phyloP scores from a whole-genome alignment of 2,113 vertebrate species.

The Neodontobutis hainanensis region DNA sequence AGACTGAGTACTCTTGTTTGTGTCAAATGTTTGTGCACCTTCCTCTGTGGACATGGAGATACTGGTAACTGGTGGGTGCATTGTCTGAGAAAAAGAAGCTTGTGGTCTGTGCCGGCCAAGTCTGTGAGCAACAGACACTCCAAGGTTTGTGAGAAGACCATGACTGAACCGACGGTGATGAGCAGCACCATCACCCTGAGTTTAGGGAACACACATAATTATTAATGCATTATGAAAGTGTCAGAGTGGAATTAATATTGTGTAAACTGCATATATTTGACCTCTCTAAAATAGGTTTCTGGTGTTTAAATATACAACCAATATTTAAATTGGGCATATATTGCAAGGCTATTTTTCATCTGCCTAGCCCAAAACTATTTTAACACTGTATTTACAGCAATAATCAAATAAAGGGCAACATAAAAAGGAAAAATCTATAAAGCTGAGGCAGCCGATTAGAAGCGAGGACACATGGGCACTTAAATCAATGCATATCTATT shows the following conservation, averaged over 20 bases:
- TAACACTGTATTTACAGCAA: not conserved
- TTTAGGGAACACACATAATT: not conserved
- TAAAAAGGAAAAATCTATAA: not conserved
- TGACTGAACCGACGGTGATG: conserved; percentile 40
- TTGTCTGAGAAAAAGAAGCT: conserved; percentile 39
- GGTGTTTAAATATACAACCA: too few species aligned
- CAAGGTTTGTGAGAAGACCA: conserved; percentile 43
- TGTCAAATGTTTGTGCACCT: conserved; percentile 41
- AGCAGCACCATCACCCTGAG: conserved; percentile 27
- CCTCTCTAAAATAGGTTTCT: too few species aligned
- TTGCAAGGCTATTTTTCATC: too few species aligned
- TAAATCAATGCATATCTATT: conserved; percentile 40
- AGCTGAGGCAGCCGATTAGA: not conserved
- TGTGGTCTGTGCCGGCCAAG: conserved; percentile 40
- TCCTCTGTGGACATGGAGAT: conserved; percentile 27
- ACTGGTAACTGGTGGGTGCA: conserved; percentile 32
- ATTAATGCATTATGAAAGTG: not conserved
- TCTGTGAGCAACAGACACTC: conserved; percentile 67
- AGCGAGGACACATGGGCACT: conserved; percentile 17
- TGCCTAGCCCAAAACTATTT: too few species aligned
- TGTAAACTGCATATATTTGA: too few species aligned
- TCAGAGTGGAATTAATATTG: too few species aligned
- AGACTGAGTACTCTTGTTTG: conserved; percentile 73
- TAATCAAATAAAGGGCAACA: not conserved
- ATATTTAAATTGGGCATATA: too few species aligned